These are phyloP conservation scores for Ganaspis brasiliensis DNA, from an alignment of 2,888 invertebrate species.

Conservation along the genomic window DNA sequence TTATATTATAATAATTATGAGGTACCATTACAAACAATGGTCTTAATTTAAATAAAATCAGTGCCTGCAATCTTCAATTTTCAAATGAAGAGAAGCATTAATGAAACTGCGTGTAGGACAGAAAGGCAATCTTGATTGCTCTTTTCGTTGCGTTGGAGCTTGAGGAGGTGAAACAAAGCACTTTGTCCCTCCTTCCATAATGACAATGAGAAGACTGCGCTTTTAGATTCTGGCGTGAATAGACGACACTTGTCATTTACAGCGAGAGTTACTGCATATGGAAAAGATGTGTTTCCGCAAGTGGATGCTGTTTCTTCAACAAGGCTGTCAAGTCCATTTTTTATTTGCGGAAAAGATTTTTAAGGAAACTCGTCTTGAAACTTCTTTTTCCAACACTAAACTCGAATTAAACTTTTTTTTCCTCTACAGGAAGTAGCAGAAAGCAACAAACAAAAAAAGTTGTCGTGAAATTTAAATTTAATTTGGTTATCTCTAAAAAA, in stretches of 20 bases:
- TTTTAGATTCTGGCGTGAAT: constrained; percentile 16
- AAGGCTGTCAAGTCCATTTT: constrained; percentile 18
- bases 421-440: background rate
- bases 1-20: too few species aligned
- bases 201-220: constrained; percentile 5
- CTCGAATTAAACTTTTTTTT: background rate
- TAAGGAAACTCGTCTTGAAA: background rate
- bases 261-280: constrained; percentile 14
- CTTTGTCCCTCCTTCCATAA: constrained; percentile 8
- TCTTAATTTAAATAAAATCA: too few species aligned
- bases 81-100: background rate
- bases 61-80: background rate
- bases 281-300: constrained; percentile 32
- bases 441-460: too few species aligned
- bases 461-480: too few species aligned
- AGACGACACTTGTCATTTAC: constrained; percentile 16
- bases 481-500: too few species aligned
- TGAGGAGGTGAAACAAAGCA: constrained; percentile 22
- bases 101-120: background rate
- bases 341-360: background rate
- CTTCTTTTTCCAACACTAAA: background rate
- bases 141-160: constrained; percentile 22
- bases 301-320: constrained; percentile 6
- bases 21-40: too few species aligned
- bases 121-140: constrained; percentile 7